Percentiles rank a stretch among this genome's conserved stretches.
Conservation (phyloP, 2,113 vertebrate genomes). For the Andinoacara biseriatus region DNA sequence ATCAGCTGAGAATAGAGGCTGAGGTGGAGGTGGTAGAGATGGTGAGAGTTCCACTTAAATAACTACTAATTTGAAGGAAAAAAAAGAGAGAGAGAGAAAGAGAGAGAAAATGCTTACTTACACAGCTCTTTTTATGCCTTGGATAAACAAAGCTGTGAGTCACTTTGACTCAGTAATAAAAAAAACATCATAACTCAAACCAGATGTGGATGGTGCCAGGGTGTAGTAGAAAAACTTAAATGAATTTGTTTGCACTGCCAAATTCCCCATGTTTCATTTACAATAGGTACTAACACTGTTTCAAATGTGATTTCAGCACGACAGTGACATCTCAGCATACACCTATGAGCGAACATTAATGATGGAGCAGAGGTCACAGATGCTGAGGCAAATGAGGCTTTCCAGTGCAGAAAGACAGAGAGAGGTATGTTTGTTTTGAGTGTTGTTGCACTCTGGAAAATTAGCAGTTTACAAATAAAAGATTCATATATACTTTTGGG, state of each 20-base stretch:
- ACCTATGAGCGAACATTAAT: conserved; percentile 97
- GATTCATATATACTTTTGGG: too few relatives aligned
- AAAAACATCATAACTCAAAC: background rate
- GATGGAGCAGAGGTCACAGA: conserved; percentile 99
- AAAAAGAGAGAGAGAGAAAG: background rate
- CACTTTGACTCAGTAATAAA: background rate
- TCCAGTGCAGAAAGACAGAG: conserved; percentile 93
- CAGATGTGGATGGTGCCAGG: background rate
- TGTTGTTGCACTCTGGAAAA: background rate
- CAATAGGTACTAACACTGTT: background rate
- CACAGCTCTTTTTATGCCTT: background rate
- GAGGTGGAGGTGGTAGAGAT: conserved; percentile 99
- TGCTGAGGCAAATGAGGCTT: conserved; percentile 96
- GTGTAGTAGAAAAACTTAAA: background rate
- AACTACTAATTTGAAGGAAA: background rate
- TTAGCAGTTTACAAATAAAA: too few relatives aligned
- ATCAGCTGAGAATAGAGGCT: conserved; percentile 95
- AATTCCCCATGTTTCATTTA: background rate
- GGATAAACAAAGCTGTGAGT: background rate
- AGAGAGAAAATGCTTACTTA: background rate
- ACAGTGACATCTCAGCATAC: conserved; percentile 98
- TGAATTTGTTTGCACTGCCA: background rate
- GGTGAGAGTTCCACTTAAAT: conserved; percentile 77
- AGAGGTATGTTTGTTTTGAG: conserved; percentile 82
- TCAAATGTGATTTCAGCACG: conserved; percentile 80